Percentiles rank a stretch among this genome's conserved stretches.
phyloP scores from a whole-genome alignment of 2,888 invertebrate genomes.

The Hyles lineata region DNA sequence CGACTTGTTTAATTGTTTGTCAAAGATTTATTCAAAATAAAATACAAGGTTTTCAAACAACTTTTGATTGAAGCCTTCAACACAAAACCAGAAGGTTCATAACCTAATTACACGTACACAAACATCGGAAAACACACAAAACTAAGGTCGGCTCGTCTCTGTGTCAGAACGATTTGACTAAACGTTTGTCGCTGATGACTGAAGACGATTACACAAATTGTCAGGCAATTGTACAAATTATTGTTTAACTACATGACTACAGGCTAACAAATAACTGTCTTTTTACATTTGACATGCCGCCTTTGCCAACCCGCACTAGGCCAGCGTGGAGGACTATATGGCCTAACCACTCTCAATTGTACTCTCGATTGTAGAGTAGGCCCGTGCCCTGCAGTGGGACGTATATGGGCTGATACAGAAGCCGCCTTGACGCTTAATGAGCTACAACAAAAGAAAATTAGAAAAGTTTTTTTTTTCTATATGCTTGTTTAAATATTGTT shows the following conservation, averaged over 20 bases:
- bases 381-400: too few species aligned
- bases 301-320: too few species aligned
- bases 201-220: slow-evolving; percentile 22
- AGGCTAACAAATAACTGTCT: neutral
- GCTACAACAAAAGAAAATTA: neutral
- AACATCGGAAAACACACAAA: neutral
- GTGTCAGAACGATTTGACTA: slow-evolving; percentile 9
- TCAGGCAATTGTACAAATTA: slow-evolving; percentile 7
- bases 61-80: neutral
- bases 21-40: neutral
- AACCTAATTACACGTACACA: neutral
- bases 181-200: slow-evolving; percentile 4
- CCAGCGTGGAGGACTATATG: too few species aligned
- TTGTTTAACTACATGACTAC: neutral
- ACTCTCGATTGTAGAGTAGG: too few species aligned
- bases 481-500: too few species aligned
- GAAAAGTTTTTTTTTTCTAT: too few species aligned
- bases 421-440: too few species aligned
- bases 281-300: neutral
- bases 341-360: too few species aligned
- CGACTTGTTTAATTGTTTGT: too few species aligned
- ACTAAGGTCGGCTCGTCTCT: neutral
- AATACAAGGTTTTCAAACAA: neutral
- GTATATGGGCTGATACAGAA: too few species aligned
- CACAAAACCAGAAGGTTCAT: neutral